Evolutionary conservation across 2,888 invertebrate species (phyloP).

Genomic region (Hyposoter dolosus): DNA sequence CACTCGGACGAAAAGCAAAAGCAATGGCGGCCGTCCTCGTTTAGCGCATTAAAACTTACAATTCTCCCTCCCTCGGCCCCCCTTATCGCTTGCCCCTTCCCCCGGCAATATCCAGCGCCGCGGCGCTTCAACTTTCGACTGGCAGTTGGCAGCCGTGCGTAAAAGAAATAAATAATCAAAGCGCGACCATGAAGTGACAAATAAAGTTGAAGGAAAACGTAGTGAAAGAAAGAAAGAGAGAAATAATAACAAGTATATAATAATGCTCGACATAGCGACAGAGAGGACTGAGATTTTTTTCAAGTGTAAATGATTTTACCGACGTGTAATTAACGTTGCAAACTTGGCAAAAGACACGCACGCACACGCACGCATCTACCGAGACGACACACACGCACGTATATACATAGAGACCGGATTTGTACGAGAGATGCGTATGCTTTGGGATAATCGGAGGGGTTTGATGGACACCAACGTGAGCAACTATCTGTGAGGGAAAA

Average conservation of each 20-base stretch:
- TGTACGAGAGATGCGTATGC: constrained; percentile 55
- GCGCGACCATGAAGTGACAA: constrained; percentile 85
- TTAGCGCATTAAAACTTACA: constrained; percentile 75
- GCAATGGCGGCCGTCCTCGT: constrained; percentile 61
- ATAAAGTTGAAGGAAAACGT: constrained; percentile 79
- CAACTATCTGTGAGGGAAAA: constrained; percentile 58
- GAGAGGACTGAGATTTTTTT: constrained; percentile 25
- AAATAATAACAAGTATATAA: constrained; percentile 28
- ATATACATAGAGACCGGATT: constrained; percentile 21
- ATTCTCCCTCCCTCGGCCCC: constrained; percentile 20
- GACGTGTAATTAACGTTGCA: constrained; percentile 31
- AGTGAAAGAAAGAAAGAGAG: constrained; percentile 25
- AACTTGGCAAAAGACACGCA: constrained; percentile 34
- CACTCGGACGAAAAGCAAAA: constrained; percentile 39
- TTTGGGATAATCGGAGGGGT: constrained; percentile 52
- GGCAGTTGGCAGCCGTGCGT: constrained; percentile 82
- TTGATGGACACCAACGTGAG: constrained; percentile 58
- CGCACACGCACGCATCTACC: constrained; percentile 20
- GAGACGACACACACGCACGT: constrained; percentile 13
- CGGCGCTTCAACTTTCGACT: constrained; percentile 74
- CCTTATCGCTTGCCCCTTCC: constrained; percentile 10
- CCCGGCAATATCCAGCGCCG: constrained; percentile 40
- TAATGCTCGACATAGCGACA: constrained; percentile 44
- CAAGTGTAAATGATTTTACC: constrained; percentile 37
- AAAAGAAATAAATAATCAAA: constrained; percentile 85